Conservation (phyloP, 2,888 invertebrate species). For the Campopleginae sp. region DNA sequence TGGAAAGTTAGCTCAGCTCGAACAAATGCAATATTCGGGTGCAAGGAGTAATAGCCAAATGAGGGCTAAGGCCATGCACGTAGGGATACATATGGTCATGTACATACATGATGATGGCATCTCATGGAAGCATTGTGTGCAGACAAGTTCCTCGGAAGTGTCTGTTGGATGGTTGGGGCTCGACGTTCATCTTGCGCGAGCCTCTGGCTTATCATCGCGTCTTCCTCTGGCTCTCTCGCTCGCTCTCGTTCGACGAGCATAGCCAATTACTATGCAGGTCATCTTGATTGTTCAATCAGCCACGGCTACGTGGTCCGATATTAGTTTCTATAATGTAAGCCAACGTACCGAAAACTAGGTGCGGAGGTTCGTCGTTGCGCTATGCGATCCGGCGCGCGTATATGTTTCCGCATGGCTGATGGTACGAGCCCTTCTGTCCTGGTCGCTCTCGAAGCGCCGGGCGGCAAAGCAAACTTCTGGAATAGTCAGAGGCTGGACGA, state of each 20-base stretch:
- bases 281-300: conserved; percentile 68
- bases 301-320: conserved; percentile 63
- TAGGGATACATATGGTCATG: conserved; percentile 15
- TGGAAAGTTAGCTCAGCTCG: conserved; percentile 59
- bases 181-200: conserved; percentile 17
- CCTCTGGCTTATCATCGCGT: conserved; percentile 1
- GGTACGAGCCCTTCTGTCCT: conserved; percentile 11
- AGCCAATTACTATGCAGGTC: conserved; percentile 68
- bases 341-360: conserved; percentile 64
- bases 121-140: conserved; percentile 36
- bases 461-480: conserved; percentile 58
- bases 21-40: conserved; percentile 66
- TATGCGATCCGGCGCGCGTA: conserved; percentile 2
- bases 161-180: conserved; percentile 26
- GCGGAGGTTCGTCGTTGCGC: conserved; percentile 43
- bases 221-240: conserved; percentile 25
- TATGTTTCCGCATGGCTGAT: conserved; percentile 28
- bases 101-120: conserved; percentile 1
- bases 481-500: conserved; percentile 42
- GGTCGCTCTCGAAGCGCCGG: conserved; percentile 4
- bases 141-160: conserved; percentile 30
- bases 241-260: conserved; percentile 48
- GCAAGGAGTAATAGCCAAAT: conserved; percentile 50
- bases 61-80: conserved; percentile 6
- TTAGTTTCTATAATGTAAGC: conserved; percentile 67